Percentiles rank a stretch among this genome's conserved stretches.
Conservation (phyloP, 1,140 invertebrate genomes). For the Hestina assimilis region DNA sequence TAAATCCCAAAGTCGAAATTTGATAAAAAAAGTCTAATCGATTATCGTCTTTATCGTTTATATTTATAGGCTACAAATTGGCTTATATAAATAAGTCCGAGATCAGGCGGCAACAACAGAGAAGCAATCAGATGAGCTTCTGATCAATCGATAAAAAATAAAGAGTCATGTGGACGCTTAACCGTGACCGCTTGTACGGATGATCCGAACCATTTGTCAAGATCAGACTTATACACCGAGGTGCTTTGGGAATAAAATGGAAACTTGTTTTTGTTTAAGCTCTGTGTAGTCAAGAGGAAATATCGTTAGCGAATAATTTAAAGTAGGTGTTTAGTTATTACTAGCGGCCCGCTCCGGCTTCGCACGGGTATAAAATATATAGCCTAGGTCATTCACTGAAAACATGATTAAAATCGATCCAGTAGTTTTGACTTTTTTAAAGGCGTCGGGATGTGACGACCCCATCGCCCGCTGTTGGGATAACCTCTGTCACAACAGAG, state of each 20-base stretch:
- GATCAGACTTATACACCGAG: slow-evolving; percentile 44
- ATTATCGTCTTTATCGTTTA: neutral
- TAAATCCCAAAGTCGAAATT: neutral
- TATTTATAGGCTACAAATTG: slow-evolving; percentile 38
- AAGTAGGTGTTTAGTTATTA: too few relatives aligned
- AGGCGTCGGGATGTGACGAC: too few relatives aligned
- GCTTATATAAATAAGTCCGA: slow-evolving; percentile 16
- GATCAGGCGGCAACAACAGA: slow-evolving; percentile 71
- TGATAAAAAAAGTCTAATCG: neutral
- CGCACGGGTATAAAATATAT: too few relatives aligned
- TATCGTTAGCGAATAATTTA: too few relatives aligned
- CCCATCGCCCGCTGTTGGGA: too few relatives aligned
- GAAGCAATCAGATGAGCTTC: slow-evolving; percentile 68
- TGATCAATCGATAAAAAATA: slow-evolving; percentile 74
- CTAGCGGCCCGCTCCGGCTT: too few relatives aligned
- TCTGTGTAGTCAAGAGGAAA: neutral
- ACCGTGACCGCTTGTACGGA: slow-evolving; percentile 47
- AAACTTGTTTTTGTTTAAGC: slow-evolving; percentile 10
- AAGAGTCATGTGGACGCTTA: slow-evolving; percentile 57
- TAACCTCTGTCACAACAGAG: too few relatives aligned
- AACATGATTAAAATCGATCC: too few relatives aligned
- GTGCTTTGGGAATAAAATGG: slow-evolving; percentile 8
- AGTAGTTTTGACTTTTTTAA: too few relatives aligned
- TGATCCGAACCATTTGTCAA: slow-evolving; percentile 72
- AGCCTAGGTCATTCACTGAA: too few relatives aligned